Percentiles rank a stretch among this genome's conserved stretches.
These are phyloP conservation scores for Zele albiditarsus DNA, from an alignment of 2,888 invertebrate species.

Conservation along the genomic window DNA sequence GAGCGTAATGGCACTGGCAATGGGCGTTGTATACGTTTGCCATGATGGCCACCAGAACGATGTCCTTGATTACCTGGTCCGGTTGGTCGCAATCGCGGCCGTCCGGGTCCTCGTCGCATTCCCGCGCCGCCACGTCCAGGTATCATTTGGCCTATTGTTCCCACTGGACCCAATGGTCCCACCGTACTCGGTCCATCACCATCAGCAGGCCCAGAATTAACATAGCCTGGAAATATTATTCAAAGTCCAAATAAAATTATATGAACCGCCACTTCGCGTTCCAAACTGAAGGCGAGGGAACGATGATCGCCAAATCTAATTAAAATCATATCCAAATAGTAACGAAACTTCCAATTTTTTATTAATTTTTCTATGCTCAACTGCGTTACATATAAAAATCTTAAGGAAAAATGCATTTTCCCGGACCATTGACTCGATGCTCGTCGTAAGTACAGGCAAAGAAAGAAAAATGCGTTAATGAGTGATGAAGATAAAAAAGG, in stretches of 20 bases:
- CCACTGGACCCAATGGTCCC: slow-evolving; percentile 61
- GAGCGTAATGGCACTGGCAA: slow-evolving; percentile 69
- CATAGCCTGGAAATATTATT: slow-evolving; percentile 51
- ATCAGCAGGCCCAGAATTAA: slow-evolving; percentile 57
- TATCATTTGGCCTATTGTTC: slow-evolving; percentile 52
- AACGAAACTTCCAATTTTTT: not conserved
- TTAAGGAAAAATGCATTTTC: not conserved
- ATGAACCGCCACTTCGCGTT: not conserved
- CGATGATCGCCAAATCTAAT: not conserved
- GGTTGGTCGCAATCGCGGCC: slow-evolving; percentile 79
- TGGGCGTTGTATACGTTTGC: slow-evolving; percentile 62
- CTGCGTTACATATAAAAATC: no score
- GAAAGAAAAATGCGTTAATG: not conserved
- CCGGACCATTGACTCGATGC: not conserved
- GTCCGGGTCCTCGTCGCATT: slow-evolving; percentile 79
- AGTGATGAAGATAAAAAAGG: slow-evolving; percentile 20
- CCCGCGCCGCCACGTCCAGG: slow-evolving; percentile 56
- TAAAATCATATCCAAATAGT: not conserved
- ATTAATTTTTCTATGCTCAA: no score
- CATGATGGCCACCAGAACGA: slow-evolving; percentile 70
- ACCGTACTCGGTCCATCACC: slow-evolving; percentile 65
- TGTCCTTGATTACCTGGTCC: slow-evolving; percentile 80
- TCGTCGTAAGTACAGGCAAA: not conserved
- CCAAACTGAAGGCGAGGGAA: no score
- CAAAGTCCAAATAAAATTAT: not conserved